These are phyloP conservation scores for Hirtodrosophila trivittata DNA, from an alignment of 2,888 invertebrate species.

Conservation along the genomic window DNA sequence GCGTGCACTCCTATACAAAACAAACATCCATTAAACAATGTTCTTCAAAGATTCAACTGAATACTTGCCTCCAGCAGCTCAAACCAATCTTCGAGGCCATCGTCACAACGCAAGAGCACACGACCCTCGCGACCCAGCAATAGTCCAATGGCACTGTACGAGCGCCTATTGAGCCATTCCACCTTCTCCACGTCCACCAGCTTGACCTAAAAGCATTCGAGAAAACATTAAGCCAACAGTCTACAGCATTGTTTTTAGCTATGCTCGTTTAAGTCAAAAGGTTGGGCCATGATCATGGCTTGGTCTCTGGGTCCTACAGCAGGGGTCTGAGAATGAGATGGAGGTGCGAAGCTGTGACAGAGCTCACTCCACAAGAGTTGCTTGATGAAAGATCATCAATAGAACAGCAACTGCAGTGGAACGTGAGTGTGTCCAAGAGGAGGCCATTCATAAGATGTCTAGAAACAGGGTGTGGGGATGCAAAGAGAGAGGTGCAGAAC, in stretches of 20 bases:
- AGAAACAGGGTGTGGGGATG: too few species aligned
- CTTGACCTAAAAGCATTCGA: conserved; percentile 84
- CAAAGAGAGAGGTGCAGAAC: too few species aligned
- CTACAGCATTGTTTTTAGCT: conserved; percentile 29
- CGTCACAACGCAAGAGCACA: conserved; percentile 83
- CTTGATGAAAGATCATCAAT: too few species aligned
- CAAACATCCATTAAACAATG: conserved; percentile 3
- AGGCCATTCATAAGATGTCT: too few species aligned
- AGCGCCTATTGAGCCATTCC: conserved; percentile 88
- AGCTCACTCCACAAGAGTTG: not conserved
- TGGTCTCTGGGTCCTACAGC: conserved; percentile 35
- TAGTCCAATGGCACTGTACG: conserved; percentile 86
- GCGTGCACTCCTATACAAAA: conserved; percentile 85
- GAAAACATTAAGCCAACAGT: conserved; percentile 37
- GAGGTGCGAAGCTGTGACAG: not conserved
- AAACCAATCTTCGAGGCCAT: conserved; percentile 88
- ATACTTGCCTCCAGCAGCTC: conserved; percentile 86
- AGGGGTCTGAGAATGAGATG: conserved; percentile 49
- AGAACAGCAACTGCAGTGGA: too few species aligned
- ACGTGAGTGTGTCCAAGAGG: too few species aligned
- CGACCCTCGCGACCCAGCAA: conserved; percentile 85
- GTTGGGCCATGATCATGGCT: conserved; percentile 40
- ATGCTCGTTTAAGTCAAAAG: conserved; percentile 52
- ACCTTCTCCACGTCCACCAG: conserved; percentile 87
- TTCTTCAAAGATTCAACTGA: not conserved